Base-by-base conservation (phyloP, 2,113 vertebrate genomes). In the Pionites leucogaster region DNA sequence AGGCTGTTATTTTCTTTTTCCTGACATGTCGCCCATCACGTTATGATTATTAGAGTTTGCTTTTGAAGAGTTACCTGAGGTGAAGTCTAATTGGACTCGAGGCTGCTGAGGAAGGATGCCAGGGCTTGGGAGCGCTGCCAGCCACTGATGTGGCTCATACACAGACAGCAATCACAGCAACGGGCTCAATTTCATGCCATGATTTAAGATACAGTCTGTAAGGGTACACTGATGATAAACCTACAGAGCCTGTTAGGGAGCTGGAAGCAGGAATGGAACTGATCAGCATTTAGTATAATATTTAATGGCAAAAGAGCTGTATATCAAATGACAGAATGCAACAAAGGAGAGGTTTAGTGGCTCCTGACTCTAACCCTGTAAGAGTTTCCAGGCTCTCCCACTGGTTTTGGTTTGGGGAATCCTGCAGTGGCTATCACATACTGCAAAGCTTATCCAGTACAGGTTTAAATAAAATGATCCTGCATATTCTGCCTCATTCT, bases 31-130 rank as follows among this genome's bases (percentile, higher is more conserved):
- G 22, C 96, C 97, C 94, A 82, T 98, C 97, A 89, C 94, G 90
- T 98, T 97, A 96, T n/a, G 81, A 95, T 92, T 93, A 97, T 97
- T 90, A 95, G 93, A 53, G 60, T 78, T 97, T 96, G 88, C 96
- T 92, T 98, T 96, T 97, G 97, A 96, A 96, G 95, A 97, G 96
- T 98, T 98, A 98, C 98, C 97, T 97, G 96, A 97, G 97, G 98
- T 98, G 95, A 98, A 95, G 94, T 77, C 87, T 72, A 94, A 96
- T 91, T 96, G 97, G 96, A 63, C 80, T 28, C 3, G 37, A 47
- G 93, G 96, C 79, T 72, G 53, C 76, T 42, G 68, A 74, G 92
- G 94, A 93, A 88, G 20, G 87, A 94, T 83, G 97, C 96, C 97
- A 97, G 93, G 72, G 83, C 90, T 92, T 2, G 20, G 95, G 95